Evolutionary conservation across 2,888 invertebrate genomes (phyloP).

Genomic region (Scaptomyza flava): DNA sequence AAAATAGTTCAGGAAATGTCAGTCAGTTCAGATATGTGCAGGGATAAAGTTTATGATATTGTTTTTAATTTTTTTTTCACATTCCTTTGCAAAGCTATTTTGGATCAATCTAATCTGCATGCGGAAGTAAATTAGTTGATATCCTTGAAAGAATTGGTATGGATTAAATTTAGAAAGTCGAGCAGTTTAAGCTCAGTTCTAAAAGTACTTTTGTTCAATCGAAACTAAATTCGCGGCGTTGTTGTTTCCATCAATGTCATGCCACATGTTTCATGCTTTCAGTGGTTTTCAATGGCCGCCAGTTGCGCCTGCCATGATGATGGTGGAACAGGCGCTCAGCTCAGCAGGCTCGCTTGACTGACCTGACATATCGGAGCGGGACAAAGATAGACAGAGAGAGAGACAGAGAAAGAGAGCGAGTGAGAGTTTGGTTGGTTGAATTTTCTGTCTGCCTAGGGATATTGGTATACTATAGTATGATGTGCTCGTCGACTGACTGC

Average conservation of each 20-base stretch:
- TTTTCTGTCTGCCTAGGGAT: constrained; percentile 55
- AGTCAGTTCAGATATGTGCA: background rate
- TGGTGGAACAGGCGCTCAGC: constrained; percentile 65
- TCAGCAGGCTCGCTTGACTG: constrained; percentile 47
- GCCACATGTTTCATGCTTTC: constrained; percentile 64
- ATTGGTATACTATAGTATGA: constrained; percentile 39
- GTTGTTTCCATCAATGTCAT: constrained; percentile 58
- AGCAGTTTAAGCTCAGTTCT: background rate
- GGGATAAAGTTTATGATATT: background rate
- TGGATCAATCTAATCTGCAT: too few relatives aligned
- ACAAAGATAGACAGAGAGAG: constrained; percentile 2
- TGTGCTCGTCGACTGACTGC: constrained; percentile 40
- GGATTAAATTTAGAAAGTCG: background rate
- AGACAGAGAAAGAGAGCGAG: constrained; percentile 16
- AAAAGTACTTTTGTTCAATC: background rate
- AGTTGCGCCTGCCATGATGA: constrained; percentile 63
- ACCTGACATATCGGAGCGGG: constrained; percentile 26
- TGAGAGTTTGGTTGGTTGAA: constrained; percentile 39
- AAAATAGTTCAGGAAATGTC: constrained; percentile 19
- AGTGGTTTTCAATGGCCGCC: constrained; percentile 68
- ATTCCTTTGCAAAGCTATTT: too few relatives aligned
- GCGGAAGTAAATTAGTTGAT: too few relatives aligned
- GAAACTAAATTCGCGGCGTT: constrained; percentile 20
- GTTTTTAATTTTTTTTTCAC: too few relatives aligned
- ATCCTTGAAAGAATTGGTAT: too few relatives aligned